Conservation (phyloP, 2,888 invertebrate species). For the Cremastinae sp. region DNA sequence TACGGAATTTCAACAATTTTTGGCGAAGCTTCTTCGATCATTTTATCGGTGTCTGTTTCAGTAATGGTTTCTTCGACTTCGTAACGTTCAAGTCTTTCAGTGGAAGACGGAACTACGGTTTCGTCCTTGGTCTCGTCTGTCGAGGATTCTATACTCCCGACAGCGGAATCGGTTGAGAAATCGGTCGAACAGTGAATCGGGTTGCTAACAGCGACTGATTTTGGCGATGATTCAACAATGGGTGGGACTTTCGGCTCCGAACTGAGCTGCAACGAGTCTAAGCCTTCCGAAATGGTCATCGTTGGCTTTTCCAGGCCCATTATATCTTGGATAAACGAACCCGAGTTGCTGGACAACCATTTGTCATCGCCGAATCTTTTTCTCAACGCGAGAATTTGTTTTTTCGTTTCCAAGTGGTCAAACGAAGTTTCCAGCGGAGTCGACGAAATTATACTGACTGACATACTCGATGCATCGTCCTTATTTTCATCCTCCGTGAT, state of each 20-base stretch:
- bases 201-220: conserved; percentile 27
- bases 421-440: conserved; percentile 74
- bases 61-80: conserved; percentile 69
- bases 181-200: conserved; percentile 2
- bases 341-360: conserved; percentile 83
- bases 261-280: no score
- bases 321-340: conserved; percentile 82
- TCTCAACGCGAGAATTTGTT: conserved; percentile 83
- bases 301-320: conserved; percentile 81
- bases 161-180: conserved; percentile 15
- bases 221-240: conserved; percentile 28
- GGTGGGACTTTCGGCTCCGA: no score
- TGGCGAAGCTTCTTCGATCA: conserved; percentile 16
- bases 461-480: conserved; percentile 64
- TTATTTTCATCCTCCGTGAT: conserved; percentile 80
- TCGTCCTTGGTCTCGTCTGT: conserved; percentile 16
- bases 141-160: conserved; percentile 31
- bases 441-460: conserved; percentile 68
- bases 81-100: conserved; percentile 59
- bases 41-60: conserved; percentile 63
- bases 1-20: conserved; percentile 57
- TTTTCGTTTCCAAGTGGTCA: conserved; percentile 83
- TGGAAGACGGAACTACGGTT: conserved; percentile 8
- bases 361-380: conserved; percentile 83
- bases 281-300: conserved; percentile 61